These are phyloP conservation scores for Drosophila paracracens DNA, from an alignment of 2,888 invertebrate genomes.

Conservation along the genomic window DNA sequence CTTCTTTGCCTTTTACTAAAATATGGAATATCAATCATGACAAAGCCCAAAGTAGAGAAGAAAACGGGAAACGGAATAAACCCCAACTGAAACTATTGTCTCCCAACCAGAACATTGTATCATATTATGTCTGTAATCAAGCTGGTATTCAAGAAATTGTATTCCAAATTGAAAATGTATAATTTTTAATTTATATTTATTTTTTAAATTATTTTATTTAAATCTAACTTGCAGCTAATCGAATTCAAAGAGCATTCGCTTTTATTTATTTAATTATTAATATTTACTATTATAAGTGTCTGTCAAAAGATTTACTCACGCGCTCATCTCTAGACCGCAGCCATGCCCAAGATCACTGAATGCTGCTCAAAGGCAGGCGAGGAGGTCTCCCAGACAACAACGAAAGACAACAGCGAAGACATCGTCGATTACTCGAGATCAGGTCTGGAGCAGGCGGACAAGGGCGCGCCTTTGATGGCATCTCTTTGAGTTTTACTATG, in stretches of 20 bases:
- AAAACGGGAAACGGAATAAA: too few relatives aligned
- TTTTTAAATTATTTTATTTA: neutral
- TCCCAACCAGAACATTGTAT: too few relatives aligned
- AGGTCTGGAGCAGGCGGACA: constrained; percentile 36
- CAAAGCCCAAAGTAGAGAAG: neutral
- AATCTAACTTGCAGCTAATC: neutral
- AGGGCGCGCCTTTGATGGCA: constrained; percentile 64
- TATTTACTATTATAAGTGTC: neutral
- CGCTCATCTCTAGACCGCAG: constrained; percentile 26
- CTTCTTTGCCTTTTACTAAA: neutral
- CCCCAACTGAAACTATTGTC: too few relatives aligned
- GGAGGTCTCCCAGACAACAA: neutral
- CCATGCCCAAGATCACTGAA: neutral
- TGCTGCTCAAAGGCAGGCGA: constrained; percentile 32
- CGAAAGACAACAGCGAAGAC: constrained; percentile 23
- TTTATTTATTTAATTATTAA: neutral
- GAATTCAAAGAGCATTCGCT: too few relatives aligned
- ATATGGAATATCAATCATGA: neutral
- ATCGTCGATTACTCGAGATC: constrained; percentile 25
- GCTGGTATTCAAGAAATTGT: too few relatives aligned
- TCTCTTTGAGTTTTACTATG: constrained; percentile 17
- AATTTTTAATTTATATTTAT: too few relatives aligned
- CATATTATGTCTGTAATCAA: too few relatives aligned
- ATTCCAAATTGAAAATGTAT: too few relatives aligned
- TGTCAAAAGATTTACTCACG: constrained; percentile 10